Conservation (phyloP, 2,888 invertebrate genomes). For the Drosophila robusta region DNA sequence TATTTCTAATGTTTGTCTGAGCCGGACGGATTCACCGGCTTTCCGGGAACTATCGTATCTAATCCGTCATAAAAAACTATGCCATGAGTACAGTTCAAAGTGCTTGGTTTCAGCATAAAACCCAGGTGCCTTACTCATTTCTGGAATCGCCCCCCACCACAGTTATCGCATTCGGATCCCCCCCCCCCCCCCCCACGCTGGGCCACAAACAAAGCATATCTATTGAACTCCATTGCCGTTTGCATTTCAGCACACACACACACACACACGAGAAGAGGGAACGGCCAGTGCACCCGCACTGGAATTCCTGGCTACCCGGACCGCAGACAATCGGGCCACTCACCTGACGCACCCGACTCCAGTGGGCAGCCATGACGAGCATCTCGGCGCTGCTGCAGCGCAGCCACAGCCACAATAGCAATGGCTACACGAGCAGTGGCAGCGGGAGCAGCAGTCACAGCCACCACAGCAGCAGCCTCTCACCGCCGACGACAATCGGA, state of each 20-base stretch:
- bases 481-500: slow-evolving; percentile 63
- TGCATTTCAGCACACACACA: slow-evolving; percentile 56
- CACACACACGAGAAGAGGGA: background rate
- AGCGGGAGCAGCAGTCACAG: slow-evolving; percentile 63
- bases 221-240: slow-evolving; percentile 72
- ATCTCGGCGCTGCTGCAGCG: slow-evolving; percentile 73
- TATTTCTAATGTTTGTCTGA: background rate
- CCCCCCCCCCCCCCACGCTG: no score
- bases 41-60: slow-evolving; percentile 8
- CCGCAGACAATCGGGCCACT: slow-evolving; percentile 36
- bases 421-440: slow-evolving; percentile 69
- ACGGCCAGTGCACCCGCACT: slow-evolving; percentile 40
- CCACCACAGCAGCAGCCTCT: slow-evolving; percentile 66
- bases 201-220: slow-evolving; percentile 60
- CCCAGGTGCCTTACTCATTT: slow-evolving; percentile 15
- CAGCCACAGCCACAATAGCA: slow-evolving; percentile 54
- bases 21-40: background rate
- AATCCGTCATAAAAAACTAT: background rate
- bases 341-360: slow-evolving; percentile 43
- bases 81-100: background rate
- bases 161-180: background rate
- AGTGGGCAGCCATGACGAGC: slow-evolving; percentile 62
- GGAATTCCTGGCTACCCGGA: slow-evolving; percentile 6
- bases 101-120: slow-evolving; percentile 4
- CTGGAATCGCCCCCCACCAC: background rate